These are phyloP conservation scores for Resseliella maxima DNA, from an alignment of 2,888 invertebrate genomes.

Conservation along the genomic window DNA sequence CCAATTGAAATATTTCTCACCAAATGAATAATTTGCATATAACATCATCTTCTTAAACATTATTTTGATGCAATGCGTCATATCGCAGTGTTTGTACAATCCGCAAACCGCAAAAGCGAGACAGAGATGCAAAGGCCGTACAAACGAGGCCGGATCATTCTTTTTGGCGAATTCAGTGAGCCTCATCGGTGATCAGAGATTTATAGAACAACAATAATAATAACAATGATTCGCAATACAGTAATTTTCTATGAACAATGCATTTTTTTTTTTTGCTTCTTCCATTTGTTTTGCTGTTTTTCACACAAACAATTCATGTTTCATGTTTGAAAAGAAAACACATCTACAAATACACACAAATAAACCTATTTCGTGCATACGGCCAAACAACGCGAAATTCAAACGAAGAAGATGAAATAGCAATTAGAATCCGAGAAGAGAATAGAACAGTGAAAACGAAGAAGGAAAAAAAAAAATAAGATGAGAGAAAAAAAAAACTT, in stretches of 20 bases:
- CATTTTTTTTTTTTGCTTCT: no score
- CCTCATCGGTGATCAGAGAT: slow-evolving; percentile 32
- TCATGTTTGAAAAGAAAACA: background rate
- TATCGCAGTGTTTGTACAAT: no score
- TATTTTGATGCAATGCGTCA: no score
- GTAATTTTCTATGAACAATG: slow-evolving; percentile 45
- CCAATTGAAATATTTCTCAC: background rate
- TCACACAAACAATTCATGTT: background rate
- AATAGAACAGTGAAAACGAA: background rate
- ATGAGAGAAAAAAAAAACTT: background rate
- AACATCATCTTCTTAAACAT: background rate
- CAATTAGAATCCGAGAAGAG: background rate
- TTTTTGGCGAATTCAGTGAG: slow-evolving; percentile 4
- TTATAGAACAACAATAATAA: slow-evolving; percentile 28
- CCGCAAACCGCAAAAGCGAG: background rate
- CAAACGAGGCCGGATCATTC: background rate
- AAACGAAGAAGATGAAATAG: slow-evolving; percentile 13
- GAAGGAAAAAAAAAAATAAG: slow-evolving; percentile 22
- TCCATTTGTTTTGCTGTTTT: no score
- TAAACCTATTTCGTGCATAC: background rate
- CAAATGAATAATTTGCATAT: background rate
- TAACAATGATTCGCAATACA: slow-evolving; percentile 45
- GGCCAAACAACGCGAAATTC: background rate
- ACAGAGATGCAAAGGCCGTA: background rate
- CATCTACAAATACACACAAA: background rate